These are phyloP conservation scores for Damaliscus lunatus DNA, from an alignment of 2,113 vertebrate genomes.

Conservation along the genomic window DNA sequence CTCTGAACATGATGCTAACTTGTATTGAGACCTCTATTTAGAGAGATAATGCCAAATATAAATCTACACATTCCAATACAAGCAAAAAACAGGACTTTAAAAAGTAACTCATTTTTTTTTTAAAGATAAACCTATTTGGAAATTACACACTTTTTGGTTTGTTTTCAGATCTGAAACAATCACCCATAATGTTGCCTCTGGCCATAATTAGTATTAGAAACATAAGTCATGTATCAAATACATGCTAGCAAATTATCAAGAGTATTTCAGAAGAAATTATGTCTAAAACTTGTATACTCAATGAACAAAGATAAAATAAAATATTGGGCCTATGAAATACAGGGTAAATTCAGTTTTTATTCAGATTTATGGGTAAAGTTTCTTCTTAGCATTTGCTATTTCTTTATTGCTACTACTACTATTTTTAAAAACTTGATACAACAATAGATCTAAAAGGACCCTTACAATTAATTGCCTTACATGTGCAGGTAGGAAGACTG, in stretches of 20 bases:
- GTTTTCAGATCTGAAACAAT: constrained; percentile 66
- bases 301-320: constrained; percentile 30
- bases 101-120: constrained; percentile 34
- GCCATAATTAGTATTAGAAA: constrained; percentile 67
- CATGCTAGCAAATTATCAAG: constrained; percentile 43
- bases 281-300: constrained; percentile 26
- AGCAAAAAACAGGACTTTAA: background rate
- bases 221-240: constrained; percentile 66
- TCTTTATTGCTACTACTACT: background rate
- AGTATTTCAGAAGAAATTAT: constrained; percentile 26
- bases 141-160: constrained; percentile 57
- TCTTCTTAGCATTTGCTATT: background rate
- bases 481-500: background rate
- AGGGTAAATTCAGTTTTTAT: background rate
- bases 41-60: constrained; percentile 47
- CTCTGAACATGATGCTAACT: constrained; percentile 36
- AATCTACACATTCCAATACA: constrained; percentile 10
- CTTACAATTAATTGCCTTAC: background rate
- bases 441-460: background rate
- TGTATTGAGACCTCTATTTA: constrained; percentile 58
- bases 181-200: constrained; percentile 53
- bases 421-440: background rate
- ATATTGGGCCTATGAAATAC: background rate
- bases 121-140: constrained; percentile 62
- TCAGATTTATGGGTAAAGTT: background rate